Evolutionary conservation across 2,888 invertebrate genomes (phyloP), one percentile per base, ranked within the genome.

Genomic region (Homarus gammarus): DNA sequence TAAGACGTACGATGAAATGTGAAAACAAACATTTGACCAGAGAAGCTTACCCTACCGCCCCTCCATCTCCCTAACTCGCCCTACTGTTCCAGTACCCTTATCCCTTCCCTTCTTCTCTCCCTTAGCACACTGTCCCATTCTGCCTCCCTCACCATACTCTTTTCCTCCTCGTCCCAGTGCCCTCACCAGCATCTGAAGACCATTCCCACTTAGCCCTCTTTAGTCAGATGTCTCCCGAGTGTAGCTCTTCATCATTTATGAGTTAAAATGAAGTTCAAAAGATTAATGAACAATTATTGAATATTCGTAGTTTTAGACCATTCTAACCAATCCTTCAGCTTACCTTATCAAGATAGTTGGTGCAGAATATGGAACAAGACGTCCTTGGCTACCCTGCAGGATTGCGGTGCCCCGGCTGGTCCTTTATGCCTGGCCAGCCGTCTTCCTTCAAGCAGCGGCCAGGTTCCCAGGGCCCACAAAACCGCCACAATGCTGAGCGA

Each of bases 361-460:
- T 64, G 31, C 22, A 22, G 22, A 3, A 22, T 3, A 56, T 56
- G 2, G 22, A 0, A 22, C 22, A 27, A 64, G 64, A 64, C 64
- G 61, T 61, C 61, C 44, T 5, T 79, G 61, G 61, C 61, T 61
- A 61, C 61, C 61, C 68, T 68, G 31, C 18, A 68, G 82, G 68
- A 68, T 79, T 1, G 79, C 22, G 12, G 82, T 44, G 64, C 68
- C 64, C 36, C 33, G 27, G 44, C n/a, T 40, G 82, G 40, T 38
- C 70, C 49, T 82, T 82, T 82, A 82, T 82, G 82, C 44, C 82
- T 64, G 64, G 61, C 68, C 82, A 64, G 64, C 68, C 68, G 82
- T 44, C 31, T 82, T 82, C 82, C 82, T 82, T 82, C 82, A 82
- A 82, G 82, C 82, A 82, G 70, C 38, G 82, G 49, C 44, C 61